phyloP scores from a whole-genome alignment of 2,113 vertebrate genomes.

The Tachysurus fulvidraco region DNA sequence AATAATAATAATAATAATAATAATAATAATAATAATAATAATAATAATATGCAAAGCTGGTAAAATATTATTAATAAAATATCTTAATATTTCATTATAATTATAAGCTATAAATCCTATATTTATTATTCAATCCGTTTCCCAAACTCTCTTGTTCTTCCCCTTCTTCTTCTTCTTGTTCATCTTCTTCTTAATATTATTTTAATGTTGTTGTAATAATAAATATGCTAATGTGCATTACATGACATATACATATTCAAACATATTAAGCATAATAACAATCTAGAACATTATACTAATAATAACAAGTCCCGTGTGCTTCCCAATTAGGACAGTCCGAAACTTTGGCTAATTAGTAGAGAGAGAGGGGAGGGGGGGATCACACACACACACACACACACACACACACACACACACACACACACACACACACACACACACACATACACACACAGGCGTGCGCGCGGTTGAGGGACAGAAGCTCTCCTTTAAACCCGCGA shows the following conservation, averaged over 20 bases:
- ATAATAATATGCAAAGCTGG: neutral
- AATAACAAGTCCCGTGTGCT: neutral
- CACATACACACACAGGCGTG: slow-evolving; percentile 30
- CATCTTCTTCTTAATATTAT: neutral
- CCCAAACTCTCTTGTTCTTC: neutral
- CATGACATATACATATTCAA: neutral
- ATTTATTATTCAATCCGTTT: neutral
- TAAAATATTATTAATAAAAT: neutral
- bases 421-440: slow-evolving; percentile 8
- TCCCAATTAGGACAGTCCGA: slow-evolving; percentile 64
- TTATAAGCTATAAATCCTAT: neutral
- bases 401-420: slow-evolving; percentile 31
- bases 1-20: neutral
- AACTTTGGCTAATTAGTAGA: slow-evolving; percentile 68
- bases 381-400: neutral
- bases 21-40: neutral
- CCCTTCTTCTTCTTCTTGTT: neutral
- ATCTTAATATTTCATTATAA: neutral
- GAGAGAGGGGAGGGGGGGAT: neutral
- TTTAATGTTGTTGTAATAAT: neutral
- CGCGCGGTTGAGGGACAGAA: neutral
- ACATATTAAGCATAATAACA: neutral
- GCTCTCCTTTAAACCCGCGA: slow-evolving; percentile 7
- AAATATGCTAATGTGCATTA: neutral
- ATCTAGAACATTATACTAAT: neutral